Evolutionary conservation across 2,888 invertebrate species (phyloP).

Genomic region (Leuctra nigra): DNA sequence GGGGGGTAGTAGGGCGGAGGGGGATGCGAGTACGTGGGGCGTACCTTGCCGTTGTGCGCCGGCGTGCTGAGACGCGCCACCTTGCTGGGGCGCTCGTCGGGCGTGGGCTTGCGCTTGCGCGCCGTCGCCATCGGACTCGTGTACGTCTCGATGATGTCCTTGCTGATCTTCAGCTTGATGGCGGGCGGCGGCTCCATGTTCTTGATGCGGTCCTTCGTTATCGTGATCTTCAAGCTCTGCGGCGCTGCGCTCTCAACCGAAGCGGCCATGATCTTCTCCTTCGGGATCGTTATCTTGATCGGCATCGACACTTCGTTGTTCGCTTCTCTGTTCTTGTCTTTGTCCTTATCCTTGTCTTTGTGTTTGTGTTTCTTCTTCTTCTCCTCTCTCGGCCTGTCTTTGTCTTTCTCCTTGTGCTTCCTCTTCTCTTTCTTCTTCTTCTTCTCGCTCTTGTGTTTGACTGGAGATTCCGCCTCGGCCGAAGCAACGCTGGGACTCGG

Average conservation of each 20-base stretch:
- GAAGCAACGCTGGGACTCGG: background rate
- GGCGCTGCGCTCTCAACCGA: constrained; percentile 28
- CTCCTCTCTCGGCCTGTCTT: constrained; percentile 27
- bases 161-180: constrained; percentile 64
- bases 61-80: constrained; percentile 22
- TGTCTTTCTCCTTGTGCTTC: constrained; percentile 49
- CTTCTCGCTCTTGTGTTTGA: constrained; percentile 50
- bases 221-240: constrained; percentile 68
- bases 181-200: constrained; percentile 42
- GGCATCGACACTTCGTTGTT: constrained; percentile 34
- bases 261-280: constrained; percentile 46
- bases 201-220: constrained; percentile 66
- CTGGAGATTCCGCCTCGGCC: background rate
- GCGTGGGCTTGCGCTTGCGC: constrained; percentile 28
- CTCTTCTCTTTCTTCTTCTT: constrained; percentile 74
- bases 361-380: constrained; percentile 30
- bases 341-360: constrained; percentile 45
- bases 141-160: constrained; percentile 49
- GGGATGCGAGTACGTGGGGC: constrained; percentile 33
- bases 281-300: constrained; percentile 53
- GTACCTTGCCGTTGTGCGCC: constrained; percentile 33
- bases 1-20: constrained; percentile 29
- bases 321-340: constrained; percentile 48
- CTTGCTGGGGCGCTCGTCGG: constrained; percentile 20
- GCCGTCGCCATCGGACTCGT: constrained; percentile 29